Percentiles rank a stretch among this genome's conserved stretches.
Evolutionary conservation across 2,113 vertebrate genomes (phyloP).

Genomic region (Oriolus oriolus): DNA sequence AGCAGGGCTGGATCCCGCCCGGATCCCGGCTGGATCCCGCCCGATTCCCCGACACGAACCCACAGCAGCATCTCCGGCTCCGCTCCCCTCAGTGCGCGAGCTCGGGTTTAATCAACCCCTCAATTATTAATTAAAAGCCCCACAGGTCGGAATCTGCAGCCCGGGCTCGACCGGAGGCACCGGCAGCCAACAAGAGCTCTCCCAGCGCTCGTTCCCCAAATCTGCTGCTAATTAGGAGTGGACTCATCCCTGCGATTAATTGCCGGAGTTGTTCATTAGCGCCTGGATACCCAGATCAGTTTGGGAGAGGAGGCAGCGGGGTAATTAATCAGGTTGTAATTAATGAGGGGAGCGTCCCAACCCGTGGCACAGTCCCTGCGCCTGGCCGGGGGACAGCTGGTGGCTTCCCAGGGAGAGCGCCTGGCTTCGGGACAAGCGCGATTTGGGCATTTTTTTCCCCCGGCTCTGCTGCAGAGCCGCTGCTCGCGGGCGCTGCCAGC

Average conservation of each 20-base stretch:
- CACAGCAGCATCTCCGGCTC: background rate
- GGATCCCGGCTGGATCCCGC: background rate
- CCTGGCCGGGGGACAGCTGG: background rate
- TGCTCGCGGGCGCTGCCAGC: background rate
- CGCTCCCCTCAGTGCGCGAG: accelerated
- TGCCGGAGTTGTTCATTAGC: background rate
- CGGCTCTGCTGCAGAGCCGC: background rate
- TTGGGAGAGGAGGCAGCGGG: background rate
- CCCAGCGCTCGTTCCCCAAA: background rate
- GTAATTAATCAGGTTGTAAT: background rate
- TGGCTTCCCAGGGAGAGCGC: background rate
- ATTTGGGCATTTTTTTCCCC: background rate
- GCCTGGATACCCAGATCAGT: background rate
- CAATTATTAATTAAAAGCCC: background rate
- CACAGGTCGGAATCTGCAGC: background rate
- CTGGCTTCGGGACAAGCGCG: background rate
- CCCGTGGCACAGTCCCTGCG: accelerated
- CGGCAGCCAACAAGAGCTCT: background rate
- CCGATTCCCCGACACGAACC: accelerated
- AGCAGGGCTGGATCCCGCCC: background rate
- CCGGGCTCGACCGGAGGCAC: background rate
- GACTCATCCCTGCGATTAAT: slow-evolving; percentile 6
- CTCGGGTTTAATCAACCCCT: background rate
- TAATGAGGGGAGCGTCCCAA: background rate
- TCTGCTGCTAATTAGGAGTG: background rate